These are phyloP conservation scores for Oscheius myriophilus DNA, from an alignment of 2,888 invertebrate species.

Conservation along the genomic window DNA sequence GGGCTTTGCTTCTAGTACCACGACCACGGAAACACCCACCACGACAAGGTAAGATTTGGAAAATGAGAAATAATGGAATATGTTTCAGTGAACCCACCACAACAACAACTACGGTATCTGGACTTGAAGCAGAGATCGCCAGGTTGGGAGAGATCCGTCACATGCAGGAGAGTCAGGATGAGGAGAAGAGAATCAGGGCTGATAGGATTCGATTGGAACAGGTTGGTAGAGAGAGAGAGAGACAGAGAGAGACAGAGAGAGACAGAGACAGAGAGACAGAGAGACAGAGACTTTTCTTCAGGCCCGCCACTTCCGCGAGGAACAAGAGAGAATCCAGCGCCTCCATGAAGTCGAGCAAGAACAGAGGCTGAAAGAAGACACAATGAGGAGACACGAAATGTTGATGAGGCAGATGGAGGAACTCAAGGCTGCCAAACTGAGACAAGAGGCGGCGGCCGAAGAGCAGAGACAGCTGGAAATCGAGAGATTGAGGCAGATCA, in stretches of 20 bases:
- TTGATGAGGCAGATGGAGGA: slow-evolving; percentile 51
- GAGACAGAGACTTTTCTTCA: slow-evolving; percentile 6
- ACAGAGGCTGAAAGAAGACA: slow-evolving; percentile 35
- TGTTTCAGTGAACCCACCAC: background rate
- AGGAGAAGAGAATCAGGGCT: slow-evolving; percentile 40
- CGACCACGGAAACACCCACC: background rate
- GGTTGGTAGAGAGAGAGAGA: slow-evolving; percentile 18
- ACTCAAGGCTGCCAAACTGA: slow-evolving; percentile 42
- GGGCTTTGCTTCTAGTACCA: slow-evolving; percentile 22
- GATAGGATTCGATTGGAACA: slow-evolving; percentile 42
- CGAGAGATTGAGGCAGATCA: background rate
- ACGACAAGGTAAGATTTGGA: slow-evolving; percentile 6
- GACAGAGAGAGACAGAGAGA: background rate
- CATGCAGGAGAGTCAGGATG: slow-evolving; percentile 28
- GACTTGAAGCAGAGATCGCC: slow-evolving; percentile 18
- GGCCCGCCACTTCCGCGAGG: slow-evolving; percentile 37
- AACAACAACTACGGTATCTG: background rate
- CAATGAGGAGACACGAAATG: slow-evolving; percentile 34
- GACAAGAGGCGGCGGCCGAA: slow-evolving; percentile 4
- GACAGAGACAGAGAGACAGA: background rate
- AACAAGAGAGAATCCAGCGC: slow-evolving; percentile 32
- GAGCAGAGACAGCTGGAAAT: background rate
- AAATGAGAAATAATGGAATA: background rate
- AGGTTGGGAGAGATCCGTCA: slow-evolving; percentile 26
- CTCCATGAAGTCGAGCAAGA: slow-evolving; percentile 35